Evolutionary conservation across 1,140 invertebrate species (phyloP).

Genomic region (Triops cancriformis): DNA sequence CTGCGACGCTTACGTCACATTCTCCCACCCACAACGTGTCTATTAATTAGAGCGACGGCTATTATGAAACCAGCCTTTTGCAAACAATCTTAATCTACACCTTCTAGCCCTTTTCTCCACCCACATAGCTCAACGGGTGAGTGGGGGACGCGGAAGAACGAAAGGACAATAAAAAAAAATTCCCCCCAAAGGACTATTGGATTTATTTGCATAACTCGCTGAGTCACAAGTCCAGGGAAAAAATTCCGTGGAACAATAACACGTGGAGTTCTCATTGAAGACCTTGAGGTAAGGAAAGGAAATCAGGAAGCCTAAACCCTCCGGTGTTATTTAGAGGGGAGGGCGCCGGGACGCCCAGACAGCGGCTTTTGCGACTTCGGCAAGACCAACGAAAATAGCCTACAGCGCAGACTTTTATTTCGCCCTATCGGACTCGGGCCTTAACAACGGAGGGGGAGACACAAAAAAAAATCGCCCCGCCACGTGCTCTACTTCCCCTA

Average conservation of each 20-base stretch:
- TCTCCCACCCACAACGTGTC: background rate
- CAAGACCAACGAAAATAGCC: slow-evolving; percentile 9
- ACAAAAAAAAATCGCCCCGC: background rate
- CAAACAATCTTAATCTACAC: slow-evolving; percentile 13
- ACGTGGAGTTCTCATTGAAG: background rate
- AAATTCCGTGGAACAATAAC: background rate
- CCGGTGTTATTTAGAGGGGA: background rate
- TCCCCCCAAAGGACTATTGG: background rate
- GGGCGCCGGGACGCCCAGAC: slow-evolving; percentile 6
- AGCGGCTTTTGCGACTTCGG: background rate
- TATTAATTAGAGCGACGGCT: slow-evolving; percentile 12
- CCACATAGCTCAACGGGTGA: no score
- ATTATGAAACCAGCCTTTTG: slow-evolving; percentile 9
- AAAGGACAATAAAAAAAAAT: slow-evolving; percentile 4
- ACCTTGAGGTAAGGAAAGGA: background rate
- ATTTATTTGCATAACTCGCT: background rate
- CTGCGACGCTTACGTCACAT: slow-evolving; percentile 3
- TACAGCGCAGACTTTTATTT: background rate
- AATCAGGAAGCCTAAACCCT: slow-evolving; percentile 5
- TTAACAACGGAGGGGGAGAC: no score
- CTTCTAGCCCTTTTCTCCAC: background rate
- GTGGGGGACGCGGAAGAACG: background rate
- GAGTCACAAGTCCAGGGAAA: background rate
- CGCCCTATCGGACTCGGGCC: background rate
- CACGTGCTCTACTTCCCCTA: background rate